phyloP scores from a whole-genome alignment of 2,888 invertebrate species.

The Epistrophe grossulariae region DNA sequence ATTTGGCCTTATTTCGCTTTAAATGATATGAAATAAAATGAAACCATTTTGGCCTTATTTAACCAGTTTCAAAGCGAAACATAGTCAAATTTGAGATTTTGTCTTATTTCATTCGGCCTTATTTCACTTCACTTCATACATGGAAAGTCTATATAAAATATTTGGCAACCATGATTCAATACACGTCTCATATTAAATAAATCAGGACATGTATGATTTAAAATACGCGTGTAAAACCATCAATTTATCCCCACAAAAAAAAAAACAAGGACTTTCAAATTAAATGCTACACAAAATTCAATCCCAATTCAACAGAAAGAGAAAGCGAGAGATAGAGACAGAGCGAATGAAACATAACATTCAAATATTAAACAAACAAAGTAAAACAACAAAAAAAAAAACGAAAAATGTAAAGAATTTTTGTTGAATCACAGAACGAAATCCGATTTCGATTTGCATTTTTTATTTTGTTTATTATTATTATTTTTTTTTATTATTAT shows the following conservation, averaged over 20 bases:
- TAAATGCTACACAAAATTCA: conserved; percentile 33
- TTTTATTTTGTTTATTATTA: conserved; percentile 11
- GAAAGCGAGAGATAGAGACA: too few species aligned
- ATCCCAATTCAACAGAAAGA: not conserved
- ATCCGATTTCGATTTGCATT: conserved; percentile 58
- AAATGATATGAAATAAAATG: too few species aligned
- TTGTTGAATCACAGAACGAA: conserved; percentile 44
- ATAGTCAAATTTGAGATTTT: too few species aligned
- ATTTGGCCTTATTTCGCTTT: too few species aligned
- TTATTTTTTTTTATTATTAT: conserved; percentile 11
- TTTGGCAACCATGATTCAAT: not conserved
- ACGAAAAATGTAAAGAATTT: conserved; percentile 45
- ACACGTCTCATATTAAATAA: conserved; percentile 20
- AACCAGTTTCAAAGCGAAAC: too few species aligned
- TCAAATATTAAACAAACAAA: conserved; percentile 17
- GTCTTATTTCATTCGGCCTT: too few species aligned
- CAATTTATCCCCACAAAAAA: conserved; percentile 21
- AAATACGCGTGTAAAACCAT: conserved; percentile 46
- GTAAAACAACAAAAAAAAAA: conserved; percentile 21
- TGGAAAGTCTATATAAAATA: not conserved
- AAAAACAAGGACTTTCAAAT: conserved; percentile 23
- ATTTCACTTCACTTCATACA: too few species aligned
- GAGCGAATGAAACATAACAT: not conserved
- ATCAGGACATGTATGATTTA: conserved; percentile 1
- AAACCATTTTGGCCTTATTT: too few species aligned